Base-by-base conservation (phyloP, 1,140 invertebrate genomes). In the Tachypleus tridentatus region DNA sequence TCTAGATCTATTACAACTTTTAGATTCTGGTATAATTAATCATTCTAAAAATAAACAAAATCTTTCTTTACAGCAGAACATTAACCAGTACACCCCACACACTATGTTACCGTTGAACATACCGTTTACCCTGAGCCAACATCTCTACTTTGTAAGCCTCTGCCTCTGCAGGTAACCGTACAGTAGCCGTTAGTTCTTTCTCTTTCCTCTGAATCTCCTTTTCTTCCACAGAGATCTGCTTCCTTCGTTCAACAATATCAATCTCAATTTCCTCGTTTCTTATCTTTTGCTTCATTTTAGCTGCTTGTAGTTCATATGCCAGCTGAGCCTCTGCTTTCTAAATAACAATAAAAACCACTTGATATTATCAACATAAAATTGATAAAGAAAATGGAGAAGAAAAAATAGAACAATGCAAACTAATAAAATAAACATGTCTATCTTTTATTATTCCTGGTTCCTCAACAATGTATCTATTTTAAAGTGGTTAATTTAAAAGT, bases 221-320 rank as follows among this genome's bases (percentile, higher is more conserved):
- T 69, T 80, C 79, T 71, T 80, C 79, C 51, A 80, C 72, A 59
- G 77, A 78, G 69, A 82, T 82, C 70, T 77, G 74, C 68, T 82
- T 82, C 58, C 76, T 73, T 56, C 80, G 70, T 71, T 82, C 80
- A 4, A 81, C 79, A 52, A 82, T 78, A 63, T 82, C 80, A 64
- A 80, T 80, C 69, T 80, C 76, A 57, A 80, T 79, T 65, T 80
- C 79, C 60, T 80, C 79, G 63, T 71, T 73, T 53, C 79, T 68
- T 51, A 80, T 80, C 63, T 73, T 77, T 71, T 80, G 79, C 60
- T 76, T 74, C 64, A 79, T 77, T 66, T 78, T 79, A 5, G 79
- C 79, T 62, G 69, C 74, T 71, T 80, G 79, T 3, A 80, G 72
- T 67, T 79, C 73, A 68, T 80, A 80, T 3, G 79, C 77, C 65